Evolutionary conservation across 2,113 vertebrate species (phyloP).

Genomic region (Merops nubicus): DNA sequence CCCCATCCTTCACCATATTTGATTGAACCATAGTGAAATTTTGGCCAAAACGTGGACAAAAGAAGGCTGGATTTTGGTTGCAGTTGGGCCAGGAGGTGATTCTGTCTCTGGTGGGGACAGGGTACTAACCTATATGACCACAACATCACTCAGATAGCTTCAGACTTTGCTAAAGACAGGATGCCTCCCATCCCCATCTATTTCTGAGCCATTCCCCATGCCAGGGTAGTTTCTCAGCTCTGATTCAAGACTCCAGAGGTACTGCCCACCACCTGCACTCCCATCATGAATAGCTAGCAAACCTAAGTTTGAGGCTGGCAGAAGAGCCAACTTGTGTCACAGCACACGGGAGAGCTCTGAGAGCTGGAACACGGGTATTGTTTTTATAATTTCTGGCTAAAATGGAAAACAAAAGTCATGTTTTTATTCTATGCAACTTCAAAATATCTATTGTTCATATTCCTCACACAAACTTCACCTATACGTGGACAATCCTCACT

Average conservation of each 20-base stretch:
- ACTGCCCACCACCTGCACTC: neutral
- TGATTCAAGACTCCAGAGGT: neutral
- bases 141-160: neutral
- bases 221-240: neutral
- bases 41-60: neutral
- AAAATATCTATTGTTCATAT: neutral
- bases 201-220: neutral
- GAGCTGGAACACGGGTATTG: neutral
- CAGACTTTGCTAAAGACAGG: neutral
- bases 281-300: neutral
- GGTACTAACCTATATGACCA: neutral
- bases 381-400: neutral
- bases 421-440: neutral
- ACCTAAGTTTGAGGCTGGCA: neutral
- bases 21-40: neutral
- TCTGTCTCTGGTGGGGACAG: neutral
- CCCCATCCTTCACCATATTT: neutral
- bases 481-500: accelerated
- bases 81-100: neutral
- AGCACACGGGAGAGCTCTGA: neutral
- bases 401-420: neutral
- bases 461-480: neutral
- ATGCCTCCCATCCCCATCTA: neutral
- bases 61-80: neutral
- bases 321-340: neutral